Evolutionary conservation across 2,797 vertebrate species (phyloP).

Genomic region (Aselliscus stoliczkanus): DNA sequence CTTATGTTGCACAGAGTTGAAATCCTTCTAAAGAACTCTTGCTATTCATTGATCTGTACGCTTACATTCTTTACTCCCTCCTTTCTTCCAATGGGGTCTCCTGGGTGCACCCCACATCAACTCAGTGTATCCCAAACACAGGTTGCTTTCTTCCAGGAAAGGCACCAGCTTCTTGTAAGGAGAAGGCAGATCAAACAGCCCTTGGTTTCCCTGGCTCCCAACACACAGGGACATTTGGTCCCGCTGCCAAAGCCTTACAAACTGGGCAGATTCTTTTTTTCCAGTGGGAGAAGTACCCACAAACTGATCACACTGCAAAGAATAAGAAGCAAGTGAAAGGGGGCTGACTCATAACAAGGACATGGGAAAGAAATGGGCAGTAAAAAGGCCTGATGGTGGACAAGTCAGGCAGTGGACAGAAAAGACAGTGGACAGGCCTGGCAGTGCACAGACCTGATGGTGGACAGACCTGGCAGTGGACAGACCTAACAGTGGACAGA

Average conservation of each 20-base stretch:
- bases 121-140: neutral
- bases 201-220: neutral
- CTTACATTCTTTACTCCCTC: neutral
- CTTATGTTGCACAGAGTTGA: neutral
- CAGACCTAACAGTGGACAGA: too few species aligned
- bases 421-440: neutral
- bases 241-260: neutral
- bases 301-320: neutral
- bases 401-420: too few species aligned
- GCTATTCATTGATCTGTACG: neutral
- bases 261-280: neutral
- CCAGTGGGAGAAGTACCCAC: neutral
- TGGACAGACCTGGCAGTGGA: too few species aligned
- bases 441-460: too few species aligned
- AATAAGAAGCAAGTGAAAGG: neutral
- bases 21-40: neutral
- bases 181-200: neutral
- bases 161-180: neutral
- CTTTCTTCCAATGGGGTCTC: neutral
- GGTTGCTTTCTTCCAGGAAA: neutral
- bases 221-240: neutral
- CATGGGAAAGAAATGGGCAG: neutral
- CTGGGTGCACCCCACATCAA: neutral
- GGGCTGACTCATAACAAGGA: neutral
- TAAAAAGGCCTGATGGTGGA: neutral